phyloP scores from a whole-genome alignment of 1,140 invertebrate genomes.

The Matsumurasca onukii region DNA sequence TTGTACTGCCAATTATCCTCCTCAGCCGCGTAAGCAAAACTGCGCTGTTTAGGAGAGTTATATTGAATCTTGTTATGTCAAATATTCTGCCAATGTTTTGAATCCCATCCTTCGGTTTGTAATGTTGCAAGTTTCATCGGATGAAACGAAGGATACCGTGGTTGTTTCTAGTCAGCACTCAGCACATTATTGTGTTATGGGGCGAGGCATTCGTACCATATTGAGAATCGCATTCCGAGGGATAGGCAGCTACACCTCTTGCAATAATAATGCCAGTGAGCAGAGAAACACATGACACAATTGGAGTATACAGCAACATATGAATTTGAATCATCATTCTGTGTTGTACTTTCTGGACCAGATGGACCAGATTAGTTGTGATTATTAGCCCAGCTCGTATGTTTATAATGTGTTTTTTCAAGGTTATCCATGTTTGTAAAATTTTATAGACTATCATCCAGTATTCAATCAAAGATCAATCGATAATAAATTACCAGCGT shows the following conservation, averaged over 20 bases:
- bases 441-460: not conserved
- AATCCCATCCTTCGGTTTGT: not conserved
- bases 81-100: not conserved
- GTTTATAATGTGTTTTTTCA: not conserved
- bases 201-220: constrained; percentile 12
- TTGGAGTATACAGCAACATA: not conserved
- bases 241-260: constrained; percentile 1
- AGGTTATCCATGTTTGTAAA: not conserved
- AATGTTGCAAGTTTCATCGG: not conserved
- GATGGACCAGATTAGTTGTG: not conserved
- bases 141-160: not conserved
- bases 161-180: not conserved
- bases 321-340: not conserved
- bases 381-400: not conserved
- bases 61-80: not conserved
- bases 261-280: not conserved
- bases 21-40: no score
- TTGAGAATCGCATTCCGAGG: constrained; percentile 24
- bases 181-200: not conserved
- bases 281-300: not conserved
- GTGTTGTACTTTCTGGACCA: no score
- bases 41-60: no score
- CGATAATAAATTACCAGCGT: not conserved
- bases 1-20: no score
- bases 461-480: not conserved